Evolutionary conservation across 2,113 vertebrate genomes (phyloP).

Genomic region (Sinocyclocheilus anshuiensis): DNA sequence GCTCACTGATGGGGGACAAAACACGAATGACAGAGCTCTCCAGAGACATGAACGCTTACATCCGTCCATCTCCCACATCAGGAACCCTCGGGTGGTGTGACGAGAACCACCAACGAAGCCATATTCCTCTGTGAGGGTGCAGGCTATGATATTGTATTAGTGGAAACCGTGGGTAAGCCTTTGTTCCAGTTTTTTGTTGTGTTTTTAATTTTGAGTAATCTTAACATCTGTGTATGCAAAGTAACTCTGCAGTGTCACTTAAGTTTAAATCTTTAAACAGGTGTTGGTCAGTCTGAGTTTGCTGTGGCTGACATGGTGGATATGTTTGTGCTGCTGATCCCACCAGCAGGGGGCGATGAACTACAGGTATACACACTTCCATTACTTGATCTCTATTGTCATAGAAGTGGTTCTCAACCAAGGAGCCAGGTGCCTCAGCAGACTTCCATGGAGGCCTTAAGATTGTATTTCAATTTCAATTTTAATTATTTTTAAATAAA

Average conservation of each 20-base stretch:
- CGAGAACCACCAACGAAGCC: conserved; percentile 94
- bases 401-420: neutral
- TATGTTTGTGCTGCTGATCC: conserved; percentile 95
- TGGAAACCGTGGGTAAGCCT: conserved; percentile 92
- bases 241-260: no score
- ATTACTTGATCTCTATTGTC: neutral
- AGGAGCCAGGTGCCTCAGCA: neutral
- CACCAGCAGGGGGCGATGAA: conserved; percentile 97
- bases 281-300: conserved; percentile 97
- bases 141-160: conserved; percentile 89
- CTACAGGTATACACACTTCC: conserved; percentile 82
- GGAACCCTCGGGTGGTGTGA: conserved; percentile 93
- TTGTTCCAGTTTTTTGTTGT: neutral
- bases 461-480: no score
- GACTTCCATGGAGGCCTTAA: neutral
- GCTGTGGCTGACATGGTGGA: conserved; percentile 98
- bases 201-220: neutral
- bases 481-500: no score
- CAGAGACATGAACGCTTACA: conserved; percentile 93
- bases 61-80: conserved; percentile 91
- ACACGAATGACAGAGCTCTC: conserved; percentile 96
- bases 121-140: conserved; percentile 93
- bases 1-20: conserved; percentile 97
- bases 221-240: neutral
- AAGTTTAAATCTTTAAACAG: conserved; percentile 70